These are phyloP conservation scores for Acanthococcus lagerstroemiae DNA, from an alignment of 2,888 invertebrate genomes.

Conservation along the genomic window DNA sequence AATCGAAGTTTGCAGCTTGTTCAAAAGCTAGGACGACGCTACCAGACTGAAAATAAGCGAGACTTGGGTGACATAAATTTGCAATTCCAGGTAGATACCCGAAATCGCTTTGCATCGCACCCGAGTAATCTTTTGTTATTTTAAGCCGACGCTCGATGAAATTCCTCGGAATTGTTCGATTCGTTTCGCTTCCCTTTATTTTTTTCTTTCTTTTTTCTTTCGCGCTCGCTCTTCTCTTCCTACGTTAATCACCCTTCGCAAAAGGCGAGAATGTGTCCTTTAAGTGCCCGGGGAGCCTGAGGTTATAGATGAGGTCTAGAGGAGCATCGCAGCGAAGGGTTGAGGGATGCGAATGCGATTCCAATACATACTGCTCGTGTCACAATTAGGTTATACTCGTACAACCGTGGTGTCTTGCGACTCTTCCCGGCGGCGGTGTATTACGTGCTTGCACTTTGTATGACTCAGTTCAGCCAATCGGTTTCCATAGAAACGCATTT, in stretches of 20 bases:
- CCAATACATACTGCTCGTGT: slow-evolving; percentile 26
- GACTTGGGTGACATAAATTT: too few species aligned
- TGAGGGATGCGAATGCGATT: slow-evolving; percentile 29
- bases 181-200: not conserved
- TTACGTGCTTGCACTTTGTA: slow-evolving; percentile 28
- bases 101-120: too few species aligned
- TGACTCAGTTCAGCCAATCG: slow-evolving; percentile 31
- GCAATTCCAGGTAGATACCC: too few species aligned
- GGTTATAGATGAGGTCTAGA: slow-evolving; percentile 15
- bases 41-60: too few species aligned
- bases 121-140: too few species aligned
- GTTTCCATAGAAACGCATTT: slow-evolving; percentile 28
- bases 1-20: too few species aligned
- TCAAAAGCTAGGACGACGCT: too few species aligned
- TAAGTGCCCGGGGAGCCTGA: slow-evolving; percentile 23
- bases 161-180: too few species aligned
- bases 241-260: slow-evolving; percentile 2
- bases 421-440: slow-evolving; percentile 27
- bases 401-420: too few species aligned
- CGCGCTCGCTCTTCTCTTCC: not conserved
- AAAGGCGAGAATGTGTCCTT: slow-evolving; percentile 16
- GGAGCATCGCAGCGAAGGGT: slow-evolving; percentile 11
- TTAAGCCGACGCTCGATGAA: too few species aligned
- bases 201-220: not conserved
- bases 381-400: slow-evolving; percentile 27